Evolutionary conservation across 2,113 vertebrate species (phyloP).

Genomic region (Psittacara wagleri): DNA sequence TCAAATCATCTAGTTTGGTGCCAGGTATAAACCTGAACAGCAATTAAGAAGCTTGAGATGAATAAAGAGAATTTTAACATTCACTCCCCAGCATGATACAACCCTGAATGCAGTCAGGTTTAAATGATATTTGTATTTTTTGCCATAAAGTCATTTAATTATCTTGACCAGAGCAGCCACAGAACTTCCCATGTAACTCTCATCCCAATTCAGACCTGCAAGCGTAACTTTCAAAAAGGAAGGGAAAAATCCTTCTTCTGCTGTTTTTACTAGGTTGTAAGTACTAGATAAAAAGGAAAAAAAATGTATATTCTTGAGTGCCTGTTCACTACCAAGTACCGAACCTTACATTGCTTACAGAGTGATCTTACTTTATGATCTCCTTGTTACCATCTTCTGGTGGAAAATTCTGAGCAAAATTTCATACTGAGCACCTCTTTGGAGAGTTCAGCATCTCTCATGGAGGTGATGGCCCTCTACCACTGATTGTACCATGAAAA

Average conservation of each 20-base stretch:
- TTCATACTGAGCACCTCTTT: not conserved
- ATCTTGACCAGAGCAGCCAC: not conserved
- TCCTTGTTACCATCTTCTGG: not conserved
- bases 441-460: not conserved
- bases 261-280: not conserved
- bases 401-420: not conserved
- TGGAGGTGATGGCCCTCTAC: not conserved
- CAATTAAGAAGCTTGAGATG: not conserved
- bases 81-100: not conserved
- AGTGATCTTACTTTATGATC: not conserved
- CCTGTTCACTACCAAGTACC: not conserved
- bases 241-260: not conserved
- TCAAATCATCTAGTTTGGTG: not conserved
- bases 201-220: not conserved
- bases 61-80: not conserved
- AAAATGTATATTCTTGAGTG: not conserved
- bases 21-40: not conserved
- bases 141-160: not conserved
- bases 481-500: not conserved
- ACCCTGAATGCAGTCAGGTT: not conserved
- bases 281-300: not conserved
- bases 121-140: not conserved
- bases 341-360: not conserved
- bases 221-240: not conserved
- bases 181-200: not conserved